Conservation (phyloP, 1,140 invertebrate species). For the Trichoplusia ni region DNA sequence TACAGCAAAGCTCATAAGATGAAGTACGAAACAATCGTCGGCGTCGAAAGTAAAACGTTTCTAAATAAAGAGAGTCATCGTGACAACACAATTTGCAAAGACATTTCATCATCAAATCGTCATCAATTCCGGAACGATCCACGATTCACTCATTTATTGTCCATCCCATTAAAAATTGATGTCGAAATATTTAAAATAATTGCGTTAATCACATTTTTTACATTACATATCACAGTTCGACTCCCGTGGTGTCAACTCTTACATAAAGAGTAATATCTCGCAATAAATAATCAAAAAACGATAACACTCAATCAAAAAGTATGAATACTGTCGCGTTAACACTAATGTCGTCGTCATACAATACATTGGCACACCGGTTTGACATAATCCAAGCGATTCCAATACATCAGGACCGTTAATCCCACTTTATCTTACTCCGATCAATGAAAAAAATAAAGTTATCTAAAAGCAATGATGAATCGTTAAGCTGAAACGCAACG, state of each 20-base stretch:
- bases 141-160: slow-evolving; percentile 12
- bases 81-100: not conserved
- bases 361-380: slow-evolving; percentile 24
- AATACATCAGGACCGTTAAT: slow-evolving; percentile 7
- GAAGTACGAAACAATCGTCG: not conserved
- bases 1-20: not conserved
- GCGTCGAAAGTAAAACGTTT: not conserved
- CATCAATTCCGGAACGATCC: not conserved
- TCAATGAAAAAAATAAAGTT: not conserved
- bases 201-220: slow-evolving; percentile 37
- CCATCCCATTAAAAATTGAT: slow-evolving; percentile 18
- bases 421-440: not conserved
- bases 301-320: slow-evolving; percentile 20
- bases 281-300: slow-evolving; percentile 28
- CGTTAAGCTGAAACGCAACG: not conserved
- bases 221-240: slow-evolving; percentile 61
- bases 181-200: slow-evolving; percentile 23
- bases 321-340: slow-evolving; percentile 24
- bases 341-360: not conserved
- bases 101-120: not conserved
- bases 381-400: not conserved
- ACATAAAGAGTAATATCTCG: not conserved
- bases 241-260: slow-evolving; percentile 9
- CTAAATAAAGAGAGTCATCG: slow-evolving; percentile 18
- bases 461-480: not conserved